Evolutionary conservation across 2,797 vertebrate species (phyloP).

Genomic region (Etheostoma nigrum): DNA sequence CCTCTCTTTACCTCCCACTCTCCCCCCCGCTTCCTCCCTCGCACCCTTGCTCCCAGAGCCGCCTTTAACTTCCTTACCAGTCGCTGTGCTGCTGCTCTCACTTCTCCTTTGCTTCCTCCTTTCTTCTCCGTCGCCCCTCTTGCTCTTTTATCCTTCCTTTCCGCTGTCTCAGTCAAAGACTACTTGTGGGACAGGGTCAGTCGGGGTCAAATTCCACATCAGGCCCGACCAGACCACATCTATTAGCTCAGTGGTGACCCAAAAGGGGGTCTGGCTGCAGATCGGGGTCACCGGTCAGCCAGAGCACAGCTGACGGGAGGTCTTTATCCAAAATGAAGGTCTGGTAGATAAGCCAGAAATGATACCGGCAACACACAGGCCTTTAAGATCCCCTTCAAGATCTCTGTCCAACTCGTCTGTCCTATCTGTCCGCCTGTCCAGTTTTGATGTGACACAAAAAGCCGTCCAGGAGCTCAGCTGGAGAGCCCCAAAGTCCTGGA

Average conservation of each 20-base stretch:
- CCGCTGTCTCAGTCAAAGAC: constrained; percentile 75
- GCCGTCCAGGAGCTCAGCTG: constrained; percentile 25
- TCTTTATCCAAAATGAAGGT: constrained; percentile 34
- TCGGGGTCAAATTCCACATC: constrained; percentile 84
- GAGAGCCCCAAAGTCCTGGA: constrained; percentile 47
- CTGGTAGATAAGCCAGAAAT: constrained; percentile 11
- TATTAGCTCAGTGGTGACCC: constrained; percentile 66
- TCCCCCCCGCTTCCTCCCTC: constrained; percentile 32
- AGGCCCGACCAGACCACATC: constrained; percentile 54
- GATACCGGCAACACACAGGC: constrained; percentile 32
- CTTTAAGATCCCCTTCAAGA: constrained; percentile 31
- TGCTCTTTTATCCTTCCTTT: constrained; percentile 68
- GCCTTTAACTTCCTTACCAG: constrained; percentile 78
- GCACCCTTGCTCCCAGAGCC: constrained; percentile 36
- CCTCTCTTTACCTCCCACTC: constrained; percentile 50
- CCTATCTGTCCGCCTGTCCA: constrained; percentile 33
- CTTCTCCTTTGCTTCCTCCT: constrained; percentile 59
- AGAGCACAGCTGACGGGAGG: constrained; percentile 27
- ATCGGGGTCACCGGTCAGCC: constrained; percentile 54
- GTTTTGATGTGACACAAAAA: constrained; percentile 38
- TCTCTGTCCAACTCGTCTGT: constrained; percentile 16
- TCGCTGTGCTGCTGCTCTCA: constrained; percentile 66
- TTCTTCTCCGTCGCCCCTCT: constrained; percentile 52
- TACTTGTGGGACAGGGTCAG: constrained; percentile 75
- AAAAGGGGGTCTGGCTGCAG: constrained; percentile 45